Evolutionary conservation across 1,140 invertebrate species (phyloP).

Genomic region (Zaprionus taronus): DNA sequence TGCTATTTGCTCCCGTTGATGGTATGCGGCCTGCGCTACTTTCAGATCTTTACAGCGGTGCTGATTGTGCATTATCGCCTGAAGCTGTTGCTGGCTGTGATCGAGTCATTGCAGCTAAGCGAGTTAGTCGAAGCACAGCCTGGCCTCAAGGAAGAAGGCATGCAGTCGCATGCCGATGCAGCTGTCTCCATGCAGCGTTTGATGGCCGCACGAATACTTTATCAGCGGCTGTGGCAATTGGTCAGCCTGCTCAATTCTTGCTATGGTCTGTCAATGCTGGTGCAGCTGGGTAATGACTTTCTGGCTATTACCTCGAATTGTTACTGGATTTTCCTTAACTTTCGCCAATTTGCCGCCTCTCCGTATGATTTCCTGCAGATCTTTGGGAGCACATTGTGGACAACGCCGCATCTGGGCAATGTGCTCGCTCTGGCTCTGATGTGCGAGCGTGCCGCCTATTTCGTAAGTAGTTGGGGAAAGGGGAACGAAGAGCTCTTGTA

Average conservation of each 20-base stretch:
- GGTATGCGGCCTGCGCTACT: conserved; percentile 72
- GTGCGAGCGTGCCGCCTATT: conserved; percentile 66
- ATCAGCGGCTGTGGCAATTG: conserved; percentile 70
- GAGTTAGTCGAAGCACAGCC: not conserved
- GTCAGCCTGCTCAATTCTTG: conserved; percentile 58
- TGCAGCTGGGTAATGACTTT: conserved; percentile 78
- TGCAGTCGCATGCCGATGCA: conserved; percentile 2
- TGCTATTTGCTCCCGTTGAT: conserved; percentile 69
- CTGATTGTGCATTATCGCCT: conserved; percentile 60
- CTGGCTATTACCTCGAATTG: conserved; percentile 79
- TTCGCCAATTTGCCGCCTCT: conserved; percentile 60
- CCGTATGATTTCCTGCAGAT: conserved; percentile 66
- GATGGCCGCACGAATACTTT: conserved; percentile 58
- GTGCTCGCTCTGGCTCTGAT: conserved; percentile 68
- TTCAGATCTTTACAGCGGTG: conserved; percentile 72
- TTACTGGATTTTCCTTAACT: conserved; percentile 81
- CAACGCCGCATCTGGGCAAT: conserved; percentile 70
- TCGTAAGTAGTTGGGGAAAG: conserved; percentile 58
- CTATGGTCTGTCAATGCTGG: conserved; percentile 71
- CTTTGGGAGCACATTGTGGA: conserved; percentile 66
- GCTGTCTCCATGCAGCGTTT: conserved; percentile 50
- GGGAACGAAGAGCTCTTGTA: too few species aligned
- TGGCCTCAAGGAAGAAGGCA: conserved; percentile 13
- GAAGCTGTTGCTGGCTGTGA: conserved; percentile 38
- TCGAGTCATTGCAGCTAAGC: conserved; percentile 55